These are phyloP conservation scores for Pseudochaenichthys georgianus DNA, from an alignment of 2,797 vertebrate species.

Conservation along the genomic window DNA sequence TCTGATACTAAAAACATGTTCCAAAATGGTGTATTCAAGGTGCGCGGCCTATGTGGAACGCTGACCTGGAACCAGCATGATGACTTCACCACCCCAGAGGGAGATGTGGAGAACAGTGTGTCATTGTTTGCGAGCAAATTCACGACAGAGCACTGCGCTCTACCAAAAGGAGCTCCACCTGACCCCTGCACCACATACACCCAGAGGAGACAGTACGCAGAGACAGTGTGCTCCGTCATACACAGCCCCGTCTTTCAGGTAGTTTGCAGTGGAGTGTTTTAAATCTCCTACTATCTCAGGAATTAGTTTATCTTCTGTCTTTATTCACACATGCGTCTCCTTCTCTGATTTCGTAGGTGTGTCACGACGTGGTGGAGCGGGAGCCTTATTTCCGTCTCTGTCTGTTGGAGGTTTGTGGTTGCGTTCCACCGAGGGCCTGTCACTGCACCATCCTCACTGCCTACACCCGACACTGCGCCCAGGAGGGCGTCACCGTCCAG, in stretches of 20 bases:
- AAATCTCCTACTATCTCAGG: rapidly evolving
- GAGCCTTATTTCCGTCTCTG: constrained; percentile 88
- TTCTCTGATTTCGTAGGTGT: constrained; percentile 77
- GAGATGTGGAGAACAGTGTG: constrained; percentile 88
- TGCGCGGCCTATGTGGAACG: constrained; percentile 93
- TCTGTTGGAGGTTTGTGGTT: constrained; percentile 86
- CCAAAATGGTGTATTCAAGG: constrained; percentile 75
- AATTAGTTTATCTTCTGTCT: not conserved
- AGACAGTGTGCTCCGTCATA: constrained; percentile 85
- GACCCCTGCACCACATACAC: constrained; percentile 85
- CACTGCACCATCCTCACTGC: constrained; percentile 87
- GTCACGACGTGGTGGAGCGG: constrained; percentile 88
- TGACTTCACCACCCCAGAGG: constrained; percentile 91
- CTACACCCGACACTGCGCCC: constrained; percentile 87
- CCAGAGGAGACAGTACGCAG: constrained; percentile 82
- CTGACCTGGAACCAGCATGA: constrained; percentile 92
- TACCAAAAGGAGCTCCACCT: constrained; percentile 8
- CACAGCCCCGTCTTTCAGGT: constrained; percentile 88
- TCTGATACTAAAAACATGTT: too few species aligned
- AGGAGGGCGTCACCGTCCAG: constrained; percentile 77
- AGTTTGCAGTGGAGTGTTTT: not conserved
- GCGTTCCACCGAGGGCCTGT: constrained; percentile 73
- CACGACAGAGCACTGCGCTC: constrained; percentile 75
- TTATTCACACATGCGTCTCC: not conserved
- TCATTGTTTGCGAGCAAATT: constrained; percentile 87